Base-by-base conservation (phyloP, 2,888 invertebrate genomes). In the Eupelmus urozonus region DNA sequence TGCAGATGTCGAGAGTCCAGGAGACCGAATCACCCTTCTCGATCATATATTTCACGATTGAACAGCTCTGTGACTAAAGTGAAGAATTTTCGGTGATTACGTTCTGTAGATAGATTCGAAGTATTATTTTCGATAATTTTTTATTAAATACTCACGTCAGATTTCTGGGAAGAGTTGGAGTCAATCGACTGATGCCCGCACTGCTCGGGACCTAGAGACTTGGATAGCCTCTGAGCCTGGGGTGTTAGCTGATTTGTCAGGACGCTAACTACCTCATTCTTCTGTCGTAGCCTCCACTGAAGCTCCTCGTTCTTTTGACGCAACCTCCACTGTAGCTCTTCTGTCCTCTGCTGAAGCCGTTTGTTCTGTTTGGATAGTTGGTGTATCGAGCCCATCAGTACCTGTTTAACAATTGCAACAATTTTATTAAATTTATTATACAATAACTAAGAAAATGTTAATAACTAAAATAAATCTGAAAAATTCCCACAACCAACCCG, bases 231-330 rank as follows among this genome's bases (percentile, higher is more conserved):
- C 57, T 84, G 85, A 70, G 81, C 63, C 49, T 83, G 83, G 3
- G 85, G 85, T 42, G 86, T 85, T 51, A 85, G 82, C 73, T 87
- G 88, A 81, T 88, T 89, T 29, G 87, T 87, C 78, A 87, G 83
- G 40, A 87, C 89, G 75, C 84, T 89, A 25, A 92, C 91, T 59
- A 95, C 94, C 90, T 96, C 95, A 75, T 94, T 94, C 88, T 95
- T 96, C 88, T 96, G 96, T 85, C 95, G 92, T 76, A 97, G 92
- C 86, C 95, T 95, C 93, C 96, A 98, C 84, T 95, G 93, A 1
- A 97, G 92, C 90, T 97, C 96, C 90, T 98, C 98, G 87, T 97
- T 97, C 87, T 95, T 93, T 86, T 95, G 95, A 85, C 95, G 92
- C 76, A 97, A 92, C 86, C 95, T 95, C 93, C 96, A 98, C 84